A percentile compares a stretch with the other conserved stretches of the same genome.
phyloP scores from a whole-genome alignment of 1,140 invertebrate genomes.

The Samia ricini region DNA sequence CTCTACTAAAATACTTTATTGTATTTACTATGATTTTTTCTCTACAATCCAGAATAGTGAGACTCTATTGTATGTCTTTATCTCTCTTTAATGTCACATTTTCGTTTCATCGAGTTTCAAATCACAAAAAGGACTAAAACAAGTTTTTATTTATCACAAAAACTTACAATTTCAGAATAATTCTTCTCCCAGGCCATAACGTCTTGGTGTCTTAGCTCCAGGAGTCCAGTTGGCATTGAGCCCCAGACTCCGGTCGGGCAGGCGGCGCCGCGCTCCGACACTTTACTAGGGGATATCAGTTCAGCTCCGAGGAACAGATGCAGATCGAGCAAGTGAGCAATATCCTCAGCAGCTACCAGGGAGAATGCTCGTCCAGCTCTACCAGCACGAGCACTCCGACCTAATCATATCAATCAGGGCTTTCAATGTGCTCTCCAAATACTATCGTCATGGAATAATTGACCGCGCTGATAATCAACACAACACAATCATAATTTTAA shows the following conservation, averaged over 20 bases:
- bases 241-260: conserved; percentile 83
- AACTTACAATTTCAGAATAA: conserved; percentile 86
- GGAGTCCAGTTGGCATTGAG: conserved; percentile 86
- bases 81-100: no score
- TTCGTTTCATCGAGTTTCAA: no score
- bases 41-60: no score
- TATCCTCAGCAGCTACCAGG: conserved; percentile 92
- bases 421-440: no score
- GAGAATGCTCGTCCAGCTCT: conserved; percentile 93
- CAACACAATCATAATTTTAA: no score
- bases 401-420: conserved; percentile 72
- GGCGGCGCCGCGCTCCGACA: conserved; percentile 55
- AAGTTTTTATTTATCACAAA: no score
- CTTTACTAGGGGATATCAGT: conserved; percentile 80
- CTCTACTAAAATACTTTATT: no score
- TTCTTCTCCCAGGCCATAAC: conserved; percentile 87
- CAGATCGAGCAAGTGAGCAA: conserved; percentile 94
- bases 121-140: no score
- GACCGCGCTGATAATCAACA: no score
- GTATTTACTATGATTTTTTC: no score
- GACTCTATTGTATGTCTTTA: no score
- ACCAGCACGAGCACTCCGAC: conserved; percentile 97
- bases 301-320: conserved; percentile 94
- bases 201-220: conserved; percentile 91
- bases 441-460: no score